These are phyloP conservation scores for Pteropus alecto DNA, from an alignment of 2,113 vertebrate species.

Conservation along the genomic window DNA sequence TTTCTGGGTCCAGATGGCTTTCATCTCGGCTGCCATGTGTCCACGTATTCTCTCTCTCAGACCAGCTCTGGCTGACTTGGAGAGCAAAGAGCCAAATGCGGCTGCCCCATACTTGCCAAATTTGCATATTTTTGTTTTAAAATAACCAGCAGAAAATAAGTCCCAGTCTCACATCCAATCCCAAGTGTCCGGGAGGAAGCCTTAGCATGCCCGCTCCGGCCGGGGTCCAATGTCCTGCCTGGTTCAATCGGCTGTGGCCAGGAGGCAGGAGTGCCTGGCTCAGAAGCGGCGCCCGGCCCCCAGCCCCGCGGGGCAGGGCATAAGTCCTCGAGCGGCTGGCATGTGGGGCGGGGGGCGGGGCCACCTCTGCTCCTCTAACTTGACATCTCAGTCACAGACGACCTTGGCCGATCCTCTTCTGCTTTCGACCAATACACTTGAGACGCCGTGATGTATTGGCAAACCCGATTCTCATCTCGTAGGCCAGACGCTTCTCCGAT, in stretches of 20 bases:
- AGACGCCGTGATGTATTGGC: not conserved
- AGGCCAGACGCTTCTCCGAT: not conserved
- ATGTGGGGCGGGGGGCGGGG: fast-evolving
- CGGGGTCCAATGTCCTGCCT: not conserved
- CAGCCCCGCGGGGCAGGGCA: too few relatives aligned
- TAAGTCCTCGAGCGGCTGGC: too few relatives aligned
- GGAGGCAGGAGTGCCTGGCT: fast-evolving
- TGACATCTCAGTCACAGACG: not conserved
- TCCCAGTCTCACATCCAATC: not conserved
- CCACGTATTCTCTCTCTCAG: not conserved
- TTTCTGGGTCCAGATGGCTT: not conserved
- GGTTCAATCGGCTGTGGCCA: not conserved
- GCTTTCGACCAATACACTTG: not conserved
- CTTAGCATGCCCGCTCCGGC: not conserved
- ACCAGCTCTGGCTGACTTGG: not conserved
- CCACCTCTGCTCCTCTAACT: not conserved
- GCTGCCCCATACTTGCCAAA: not conserved
- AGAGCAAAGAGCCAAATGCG: constrained; percentile 41
- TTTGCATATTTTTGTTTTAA: constrained; percentile 49
- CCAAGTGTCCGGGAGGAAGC: not conserved
- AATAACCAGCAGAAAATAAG: constrained; percentile 8
- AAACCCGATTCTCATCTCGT: not conserved
- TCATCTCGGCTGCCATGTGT: not conserved
- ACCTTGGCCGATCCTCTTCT: not conserved
- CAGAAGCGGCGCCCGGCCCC: not conserved